phyloP scores from a whole-genome alignment of 2,797 vertebrate species.

The Sandelia bainsii region DNA sequence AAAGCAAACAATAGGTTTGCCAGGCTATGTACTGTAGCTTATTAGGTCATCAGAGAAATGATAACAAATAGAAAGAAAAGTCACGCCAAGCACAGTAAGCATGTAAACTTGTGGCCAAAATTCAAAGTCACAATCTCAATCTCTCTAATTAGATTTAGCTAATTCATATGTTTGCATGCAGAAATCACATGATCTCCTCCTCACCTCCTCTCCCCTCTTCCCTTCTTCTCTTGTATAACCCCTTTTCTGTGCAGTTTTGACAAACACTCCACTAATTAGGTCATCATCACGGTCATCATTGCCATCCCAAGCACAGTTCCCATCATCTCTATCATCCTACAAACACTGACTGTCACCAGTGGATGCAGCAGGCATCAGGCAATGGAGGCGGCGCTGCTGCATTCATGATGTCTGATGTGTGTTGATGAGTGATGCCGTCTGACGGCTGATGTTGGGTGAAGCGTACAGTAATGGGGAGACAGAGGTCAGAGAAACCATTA shows the following conservation, averaged over 20 bases:
- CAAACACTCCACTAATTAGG: constrained; percentile 69
- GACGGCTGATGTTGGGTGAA: constrained; percentile 80
- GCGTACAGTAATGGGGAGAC: constrained; percentile 81
- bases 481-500: constrained; percentile 91
- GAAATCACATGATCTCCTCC: constrained; percentile 19
- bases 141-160: constrained; percentile 4
- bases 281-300: constrained; percentile 72
- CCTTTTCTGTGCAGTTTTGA: constrained; percentile 35
- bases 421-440: constrained; percentile 79
- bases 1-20: constrained; percentile 40
- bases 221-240: constrained; percentile 23
- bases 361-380: constrained; percentile 56
- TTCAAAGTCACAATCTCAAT: background rate
- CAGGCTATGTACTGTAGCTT: constrained; percentile 7
- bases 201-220: constrained; percentile 16
- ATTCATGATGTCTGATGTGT: constrained; percentile 69
- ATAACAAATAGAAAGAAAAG: constrained; percentile 25
- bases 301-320: constrained; percentile 60
- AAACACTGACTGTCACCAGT: constrained; percentile 68
- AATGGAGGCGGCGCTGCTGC: constrained; percentile 60
- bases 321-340: constrained; percentile 64
- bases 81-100: background rate
- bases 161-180: constrained; percentile 17
- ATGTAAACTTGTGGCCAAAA: constrained; percentile 9
- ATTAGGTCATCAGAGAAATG: constrained; percentile 28